Evolutionary conservation across 2,888 invertebrate species (phyloP).

Genomic region (Drosophila fungiperda): DNA sequence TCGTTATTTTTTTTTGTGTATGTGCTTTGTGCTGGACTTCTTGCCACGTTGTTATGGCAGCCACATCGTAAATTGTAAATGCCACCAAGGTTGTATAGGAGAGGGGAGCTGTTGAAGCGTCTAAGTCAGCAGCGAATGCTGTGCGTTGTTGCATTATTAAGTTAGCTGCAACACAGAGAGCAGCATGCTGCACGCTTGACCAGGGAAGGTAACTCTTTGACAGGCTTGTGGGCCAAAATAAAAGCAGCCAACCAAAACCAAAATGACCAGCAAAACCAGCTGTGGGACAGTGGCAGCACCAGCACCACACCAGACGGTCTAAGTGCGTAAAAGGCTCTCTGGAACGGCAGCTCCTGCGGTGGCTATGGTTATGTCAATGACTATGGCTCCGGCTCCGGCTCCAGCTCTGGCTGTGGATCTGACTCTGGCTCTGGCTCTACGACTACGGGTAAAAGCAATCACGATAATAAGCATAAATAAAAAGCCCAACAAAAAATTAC

Average conservation of each 20-base stretch:
- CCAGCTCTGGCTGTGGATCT: slow-evolving; percentile 7
- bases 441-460: slow-evolving; percentile 66
- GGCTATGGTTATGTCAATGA: slow-evolving; percentile 10
- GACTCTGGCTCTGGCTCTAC: slow-evolving; percentile 5
- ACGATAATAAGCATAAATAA: slow-evolving; percentile 79
- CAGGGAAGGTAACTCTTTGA: slow-evolving; percentile 32
- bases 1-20: not conserved
- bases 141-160: slow-evolving; percentile 65
- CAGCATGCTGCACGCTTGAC: slow-evolving; percentile 21
- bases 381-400: slow-evolving; percentile 19
- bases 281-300: slow-evolving; percentile 20
- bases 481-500: slow-evolving; percentile 73
- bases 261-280: slow-evolving; percentile 28
- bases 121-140: slow-evolving; percentile 12
- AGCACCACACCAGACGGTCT: slow-evolving; percentile 14
- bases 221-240: slow-evolving; percentile 6
- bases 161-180: slow-evolving; percentile 58
- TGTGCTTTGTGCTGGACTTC: slow-evolving; percentile 33
- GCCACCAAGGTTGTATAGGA: slow-evolving; percentile 56
- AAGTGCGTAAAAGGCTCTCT: slow-evolving; percentile 43
- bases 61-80: slow-evolving; percentile 61
- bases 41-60: slow-evolving; percentile 68
- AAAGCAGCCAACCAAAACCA: slow-evolving; percentile 10
- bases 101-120: not conserved
- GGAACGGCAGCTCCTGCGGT: slow-evolving; percentile 30